Base-by-base conservation (phyloP, 1,140 invertebrate species). In the Lepidurus couesii region DNA sequence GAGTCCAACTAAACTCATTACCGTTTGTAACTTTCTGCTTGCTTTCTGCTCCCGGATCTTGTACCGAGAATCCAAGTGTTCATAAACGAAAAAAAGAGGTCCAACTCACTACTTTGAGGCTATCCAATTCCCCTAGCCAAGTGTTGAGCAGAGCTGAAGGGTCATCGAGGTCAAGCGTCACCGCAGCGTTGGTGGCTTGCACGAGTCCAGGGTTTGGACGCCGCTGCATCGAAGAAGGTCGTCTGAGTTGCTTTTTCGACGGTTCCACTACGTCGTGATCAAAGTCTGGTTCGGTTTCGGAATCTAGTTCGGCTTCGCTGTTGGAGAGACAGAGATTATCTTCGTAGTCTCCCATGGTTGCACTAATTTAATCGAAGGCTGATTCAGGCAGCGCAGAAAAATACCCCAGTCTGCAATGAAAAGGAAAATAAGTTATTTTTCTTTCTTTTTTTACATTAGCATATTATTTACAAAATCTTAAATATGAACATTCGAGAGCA, bases 111-210 rank as follows among this genome's bases (percentile, higher is more conserved):
- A 88, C 87, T 79, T 89, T 89, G 75, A 91, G 84, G 82, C 83
- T 90, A 83, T 90, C 88, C 77, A 91, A 84, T 84, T 91, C 89
- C 74, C 89, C 89, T 1, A 91, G 85, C 88, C 89, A 90, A 79
- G 89, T 88, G 83, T 90, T 89, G 78, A 91, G 84, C 47, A 90
- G 86, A 80, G 88, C 87, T 82, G 90, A 89, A 11, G 90, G 89
- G 82, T 88, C 88, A 77, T 88, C 87, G 53, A 65, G 53, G 53
- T 65, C 53, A 65, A 65, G 53, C 53, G 53, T 65, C 16, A 21
- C 21, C 7, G 53, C 13, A 65, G 53, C 53, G 8, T 65, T 65
- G 53, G 53, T 65, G 21, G 53, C 53, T 65, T 65, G 53, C 16
- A 13, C 53, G 21, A 65, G 53, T 7, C n/a, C 53, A 1, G 53